Percentiles rank a stretch among this genome's conserved stretches.
These are phyloP conservation scores for Cantharis rufa DNA, from an alignment of 2,888 invertebrate genomes.

Conservation along the genomic window DNA sequence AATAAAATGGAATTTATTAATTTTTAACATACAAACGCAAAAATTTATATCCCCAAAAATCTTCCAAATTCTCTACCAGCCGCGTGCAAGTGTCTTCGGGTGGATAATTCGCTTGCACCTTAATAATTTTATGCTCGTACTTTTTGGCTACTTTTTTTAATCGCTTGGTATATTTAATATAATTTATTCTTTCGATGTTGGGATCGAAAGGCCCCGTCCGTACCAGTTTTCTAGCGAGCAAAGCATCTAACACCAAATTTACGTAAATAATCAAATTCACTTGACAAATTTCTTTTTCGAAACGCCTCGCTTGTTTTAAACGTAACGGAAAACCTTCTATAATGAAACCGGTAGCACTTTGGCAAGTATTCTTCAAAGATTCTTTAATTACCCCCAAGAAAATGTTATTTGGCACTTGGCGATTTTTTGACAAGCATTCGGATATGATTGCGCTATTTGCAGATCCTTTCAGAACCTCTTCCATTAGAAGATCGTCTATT, in stretches of 20 bases:
- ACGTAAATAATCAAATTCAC: conserved; percentile 34
- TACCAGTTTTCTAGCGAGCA: conserved; percentile 19
- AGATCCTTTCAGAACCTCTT: conserved; percentile 31
- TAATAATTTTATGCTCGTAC: conserved; percentile 23
- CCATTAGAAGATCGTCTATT: conserved; percentile 30
- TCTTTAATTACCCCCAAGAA: conserved; percentile 35
- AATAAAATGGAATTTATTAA: conserved; percentile 4
- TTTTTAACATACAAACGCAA: conserved; percentile 35
- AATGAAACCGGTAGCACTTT: conserved; percentile 36
- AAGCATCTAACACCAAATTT: conserved; percentile 30
- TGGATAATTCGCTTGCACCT: conserved; percentile 33
- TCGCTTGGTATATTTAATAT: conserved; percentile 11
- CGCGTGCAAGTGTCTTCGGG: conserved; percentile 33
- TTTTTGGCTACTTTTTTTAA: conserved; percentile 11
- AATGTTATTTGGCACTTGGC: conserved; percentile 32
- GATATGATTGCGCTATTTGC: conserved; percentile 30
- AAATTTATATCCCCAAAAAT: conserved; percentile 39
- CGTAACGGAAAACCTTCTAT: conserved; percentile 40
- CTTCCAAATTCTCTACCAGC: conserved; percentile 35
- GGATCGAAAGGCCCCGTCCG: conserved; percentile 11
- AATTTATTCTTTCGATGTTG: conserved; percentile 15
- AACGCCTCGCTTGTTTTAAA: conserved; percentile 36
- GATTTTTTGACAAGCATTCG: conserved; percentile 21
- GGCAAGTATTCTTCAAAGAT: conserved; percentile 17
- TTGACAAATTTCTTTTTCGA: conserved; percentile 40